phyloP scores from a whole-genome alignment of 2,797 vertebrate genomes.

The Pelobates cultripes region DNA sequence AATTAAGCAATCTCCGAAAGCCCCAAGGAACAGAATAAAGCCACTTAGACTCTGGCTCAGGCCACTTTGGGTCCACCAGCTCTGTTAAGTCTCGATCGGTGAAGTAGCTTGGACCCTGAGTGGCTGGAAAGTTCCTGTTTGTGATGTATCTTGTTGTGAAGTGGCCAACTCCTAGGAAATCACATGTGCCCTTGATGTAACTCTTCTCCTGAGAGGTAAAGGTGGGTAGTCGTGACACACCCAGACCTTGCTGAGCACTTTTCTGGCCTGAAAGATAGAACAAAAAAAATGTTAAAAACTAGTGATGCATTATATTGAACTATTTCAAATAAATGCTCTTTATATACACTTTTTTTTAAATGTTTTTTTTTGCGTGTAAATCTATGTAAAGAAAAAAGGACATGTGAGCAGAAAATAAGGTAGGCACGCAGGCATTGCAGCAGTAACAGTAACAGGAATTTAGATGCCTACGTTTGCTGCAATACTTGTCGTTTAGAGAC shows the following conservation, averaged over 20 bases:
- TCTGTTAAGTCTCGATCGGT: conserved; percentile 85
- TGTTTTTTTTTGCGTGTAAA: no score
- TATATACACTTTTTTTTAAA: no score
- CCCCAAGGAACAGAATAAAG: conserved; percentile 91
- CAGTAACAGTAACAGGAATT: no score
- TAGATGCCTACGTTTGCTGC: no score
- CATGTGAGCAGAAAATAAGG: no score
- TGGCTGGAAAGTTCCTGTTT: conserved; percentile 77
- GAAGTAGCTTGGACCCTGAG: conserved; percentile 79
- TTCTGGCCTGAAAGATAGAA: conserved; percentile 77
- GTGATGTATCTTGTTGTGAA: conserved; percentile 90
- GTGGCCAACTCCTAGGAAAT: conserved; percentile 90
- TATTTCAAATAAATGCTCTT: no score
- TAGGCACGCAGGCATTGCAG: no score
- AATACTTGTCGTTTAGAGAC: no score
- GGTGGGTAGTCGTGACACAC: conserved; percentile 80
- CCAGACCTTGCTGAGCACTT: conserved; percentile 84
- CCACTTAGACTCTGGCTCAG: conserved; percentile 86
- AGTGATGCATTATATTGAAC: no score
- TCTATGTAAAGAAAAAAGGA: no score
- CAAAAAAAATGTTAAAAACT: no score
- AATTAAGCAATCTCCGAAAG: conserved; percentile 89
- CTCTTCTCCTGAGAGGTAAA: conserved; percentile 91
- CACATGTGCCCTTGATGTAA: conserved; percentile 90
- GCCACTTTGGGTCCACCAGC: conserved; percentile 89